Conservation (phyloP, 1,140 invertebrate species). For the Babylonia areolata region DNA sequence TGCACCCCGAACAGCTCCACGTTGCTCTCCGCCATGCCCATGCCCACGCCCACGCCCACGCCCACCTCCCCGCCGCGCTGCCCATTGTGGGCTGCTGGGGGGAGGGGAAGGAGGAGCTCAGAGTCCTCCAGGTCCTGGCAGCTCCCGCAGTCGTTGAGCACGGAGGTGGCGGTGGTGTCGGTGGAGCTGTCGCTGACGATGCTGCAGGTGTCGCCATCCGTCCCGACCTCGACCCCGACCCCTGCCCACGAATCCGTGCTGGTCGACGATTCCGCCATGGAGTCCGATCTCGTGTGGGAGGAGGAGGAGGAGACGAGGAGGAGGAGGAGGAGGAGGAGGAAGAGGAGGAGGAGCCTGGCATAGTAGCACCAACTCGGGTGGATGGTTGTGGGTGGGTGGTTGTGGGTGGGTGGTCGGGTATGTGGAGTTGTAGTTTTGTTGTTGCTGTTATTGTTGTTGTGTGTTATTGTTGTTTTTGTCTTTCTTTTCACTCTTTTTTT, state of each 20-base stretch:
- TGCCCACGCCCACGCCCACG: neutral
- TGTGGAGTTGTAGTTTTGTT: neutral
- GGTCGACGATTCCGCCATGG: conserved; percentile 15
- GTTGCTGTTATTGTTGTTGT: neutral
- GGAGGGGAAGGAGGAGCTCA: no score
- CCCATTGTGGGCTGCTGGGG: no score
- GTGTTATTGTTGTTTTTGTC: neutral
- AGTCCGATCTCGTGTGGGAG: no score
- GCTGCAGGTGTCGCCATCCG: conserved; percentile 32
- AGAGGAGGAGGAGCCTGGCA: neutral
- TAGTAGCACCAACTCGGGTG: neutral
- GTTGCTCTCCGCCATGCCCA: conserved; percentile 7
- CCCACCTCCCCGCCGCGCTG: no score
- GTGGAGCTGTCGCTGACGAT: conserved; percentile 34
- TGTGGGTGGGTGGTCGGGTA: no score
- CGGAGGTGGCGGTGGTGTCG: conserved; percentile 24
- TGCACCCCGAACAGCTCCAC: conserved; percentile 36
- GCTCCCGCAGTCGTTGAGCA: neutral
- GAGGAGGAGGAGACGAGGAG: no score
- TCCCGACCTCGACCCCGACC: no score
- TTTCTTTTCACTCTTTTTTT: neutral
- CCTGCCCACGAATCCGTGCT: neutral
- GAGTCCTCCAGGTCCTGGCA: neutral
- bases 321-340: no score
- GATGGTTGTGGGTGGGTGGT: no score